Base-by-base conservation (phyloP, 2,888 invertebrate genomes). In the Cephus pulcher region DNA sequence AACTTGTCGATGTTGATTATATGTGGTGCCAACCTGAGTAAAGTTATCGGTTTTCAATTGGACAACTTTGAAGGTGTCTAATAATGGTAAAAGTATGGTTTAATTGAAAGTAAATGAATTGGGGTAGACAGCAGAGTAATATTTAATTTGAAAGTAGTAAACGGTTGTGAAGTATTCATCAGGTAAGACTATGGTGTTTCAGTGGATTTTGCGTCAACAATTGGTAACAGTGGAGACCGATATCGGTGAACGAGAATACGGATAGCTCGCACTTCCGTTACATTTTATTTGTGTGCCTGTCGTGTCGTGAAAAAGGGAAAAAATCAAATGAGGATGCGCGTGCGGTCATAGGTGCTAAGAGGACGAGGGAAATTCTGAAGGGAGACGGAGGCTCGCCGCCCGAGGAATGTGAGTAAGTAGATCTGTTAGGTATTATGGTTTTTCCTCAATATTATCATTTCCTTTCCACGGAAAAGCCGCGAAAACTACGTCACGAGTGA, bases 401-500 rank as follows among this genome's bases (percentile, higher is more conserved):
- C 83, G 84, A 84, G 86, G 86, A 85, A 86, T 88, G 87, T 86
- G 80, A 85, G 87, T 86, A 83, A 87, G 86, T 86, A 85, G 79
- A 33, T 40, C 71, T 71, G 79, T 70, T 34, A 68, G 74, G 69
- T 40, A 74, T 56, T 73, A 71, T 69, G 34, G 32, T 69, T 79
- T 73, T 71, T 71, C 71, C 30, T 32, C 32, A 12, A 12, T 71
- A 56, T 23, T 56, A 23, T 71, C 69, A 74, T 78, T 11, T 32
- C n/a, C 68, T 82, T 81, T 82, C 80, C 76, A 80, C 33, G 86
- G 85, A 88, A 89, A 89, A 89, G 86, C 86, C 87, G 89, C 88
- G 88, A 90, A 89, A 89, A 88, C 88, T 90, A 90, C 91, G 91
- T 91, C 90, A 91, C 88, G 85, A 89, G 88, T 90, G 90, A 91